Evolutionary conservation across 2,888 invertebrate genomes (phyloP).

Genomic region (Pasiphila rectangulata): DNA sequence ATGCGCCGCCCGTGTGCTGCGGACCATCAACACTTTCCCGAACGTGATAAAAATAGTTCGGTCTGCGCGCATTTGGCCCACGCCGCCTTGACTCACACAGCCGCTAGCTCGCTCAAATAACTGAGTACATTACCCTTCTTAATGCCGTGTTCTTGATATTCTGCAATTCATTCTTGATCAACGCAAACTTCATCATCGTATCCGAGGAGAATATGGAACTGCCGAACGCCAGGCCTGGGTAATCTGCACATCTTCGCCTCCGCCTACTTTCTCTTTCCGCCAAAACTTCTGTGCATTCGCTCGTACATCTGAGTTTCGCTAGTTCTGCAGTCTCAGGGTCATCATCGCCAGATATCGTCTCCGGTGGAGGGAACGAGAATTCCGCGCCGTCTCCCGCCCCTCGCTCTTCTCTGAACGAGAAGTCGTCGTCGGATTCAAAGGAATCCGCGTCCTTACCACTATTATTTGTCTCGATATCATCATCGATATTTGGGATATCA

Average conservation of each 20-base stretch:
- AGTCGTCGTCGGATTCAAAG: conserved; percentile 70
- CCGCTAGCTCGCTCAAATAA: conserved; percentile 65
- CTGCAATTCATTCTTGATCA: conserved; percentile 97
- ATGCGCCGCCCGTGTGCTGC: conserved; percentile 41
- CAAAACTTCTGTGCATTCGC: conserved; percentile 93
- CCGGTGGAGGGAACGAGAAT: conserved; percentile 53
- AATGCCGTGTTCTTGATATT: conserved; percentile 98
- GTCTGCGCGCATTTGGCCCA: conserved; percentile 75
- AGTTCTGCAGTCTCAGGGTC: conserved; percentile 91
- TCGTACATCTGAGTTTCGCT: conserved; percentile 91
- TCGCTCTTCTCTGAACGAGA: conserved; percentile 67
- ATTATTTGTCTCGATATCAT: conserved; percentile 64
- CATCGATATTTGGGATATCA: conserved; percentile 62
- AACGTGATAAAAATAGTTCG: conserved; percentile 73
- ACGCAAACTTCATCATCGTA: conserved; percentile 98
- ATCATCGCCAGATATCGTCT: conserved; percentile 79
- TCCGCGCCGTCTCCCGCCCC: conserved; percentile 75
- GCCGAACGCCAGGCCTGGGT: conserved; percentile 95
- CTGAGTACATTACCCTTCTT: conserved; percentile 91
- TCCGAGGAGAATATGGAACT: conserved; percentile 96
- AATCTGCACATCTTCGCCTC: conserved; percentile 91
- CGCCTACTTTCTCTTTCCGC: conserved; percentile 91
- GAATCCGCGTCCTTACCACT: conserved; percentile 57
- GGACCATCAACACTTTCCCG: conserved; percentile 56
- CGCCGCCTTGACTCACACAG: conserved; percentile 58